These are phyloP conservation scores for Cryptus viduatorius DNA, from an alignment of 2,888 invertebrate species.

Conservation along the genomic window DNA sequence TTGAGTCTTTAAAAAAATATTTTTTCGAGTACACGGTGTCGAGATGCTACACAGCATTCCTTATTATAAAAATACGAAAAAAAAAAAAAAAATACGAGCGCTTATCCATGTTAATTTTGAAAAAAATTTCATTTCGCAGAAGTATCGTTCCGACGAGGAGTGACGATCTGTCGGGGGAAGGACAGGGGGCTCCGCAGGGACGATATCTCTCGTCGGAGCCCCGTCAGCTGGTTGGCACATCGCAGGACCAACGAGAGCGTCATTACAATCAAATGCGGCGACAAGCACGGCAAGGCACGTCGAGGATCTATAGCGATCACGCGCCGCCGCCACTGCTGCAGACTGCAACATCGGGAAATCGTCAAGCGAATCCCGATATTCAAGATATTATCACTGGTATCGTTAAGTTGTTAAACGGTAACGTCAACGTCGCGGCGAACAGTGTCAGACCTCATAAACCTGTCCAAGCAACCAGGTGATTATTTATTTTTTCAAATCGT, in stretches of 20 bases:
- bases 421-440: constrained; percentile 94
- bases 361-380: constrained; percentile 91
- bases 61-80: background rate
- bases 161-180: constrained; percentile 89
- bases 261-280: constrained; percentile 72
- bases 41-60: background rate
- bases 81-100: background rate
- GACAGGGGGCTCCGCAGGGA: constrained; percentile 90
- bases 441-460: constrained; percentile 90
- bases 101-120: constrained; percentile 1
- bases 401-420: constrained; percentile 94
- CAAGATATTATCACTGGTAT: constrained; percentile 96
- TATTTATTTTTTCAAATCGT: background rate
- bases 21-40: background rate
- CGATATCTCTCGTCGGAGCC: constrained; percentile 90
- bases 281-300: constrained; percentile 80
- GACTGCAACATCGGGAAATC: constrained; percentile 72
- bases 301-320: constrained; percentile 82
- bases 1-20: background rate
- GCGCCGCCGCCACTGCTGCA: constrained; percentile 77
- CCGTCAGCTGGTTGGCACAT: constrained; percentile 86
- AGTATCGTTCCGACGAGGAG: constrained; percentile 79
- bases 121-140: constrained; percentile 50
- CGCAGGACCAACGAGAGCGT: constrained; percentile 75
- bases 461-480: constrained; percentile 84